Conservation (phyloP, 2,888 invertebrate species). For the Macrosiphum euphorbiae region DNA sequence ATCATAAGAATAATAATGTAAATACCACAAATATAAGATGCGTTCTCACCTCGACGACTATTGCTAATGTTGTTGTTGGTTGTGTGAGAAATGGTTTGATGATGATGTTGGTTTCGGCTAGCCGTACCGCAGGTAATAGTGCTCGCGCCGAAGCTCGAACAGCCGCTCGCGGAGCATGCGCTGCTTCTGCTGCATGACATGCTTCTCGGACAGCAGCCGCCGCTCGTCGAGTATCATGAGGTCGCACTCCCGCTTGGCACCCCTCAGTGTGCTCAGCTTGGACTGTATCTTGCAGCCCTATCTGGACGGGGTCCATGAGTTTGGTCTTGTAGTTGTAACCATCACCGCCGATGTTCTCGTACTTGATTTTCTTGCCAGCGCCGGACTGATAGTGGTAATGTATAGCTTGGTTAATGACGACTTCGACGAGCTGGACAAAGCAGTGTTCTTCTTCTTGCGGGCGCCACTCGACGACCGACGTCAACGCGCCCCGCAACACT, state of each 20-base stretch:
- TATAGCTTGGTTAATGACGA: not conserved
- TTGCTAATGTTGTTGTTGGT: not conserved
- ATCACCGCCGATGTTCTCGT: constrained; percentile 20
- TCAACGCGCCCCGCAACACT: not conserved
- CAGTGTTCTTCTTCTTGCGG: constrained; percentile 21
- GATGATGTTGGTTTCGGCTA: not conserved
- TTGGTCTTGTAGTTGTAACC: constrained; percentile 57
- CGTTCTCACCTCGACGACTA: not conserved
- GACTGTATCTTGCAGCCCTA: constrained; percentile 58
- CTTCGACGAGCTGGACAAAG: not conserved
- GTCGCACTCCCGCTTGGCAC: constrained; percentile 61
- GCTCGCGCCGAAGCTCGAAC: constrained; percentile 59
- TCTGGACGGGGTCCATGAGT: constrained; percentile 60
- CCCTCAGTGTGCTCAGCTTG: constrained; percentile 63
- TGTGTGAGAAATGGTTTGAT: not conserved
- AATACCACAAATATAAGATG: not conserved
- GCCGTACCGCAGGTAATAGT: constrained; percentile 53
- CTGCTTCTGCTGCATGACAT: constrained; percentile 60
- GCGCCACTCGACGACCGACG: constrained; percentile 5
- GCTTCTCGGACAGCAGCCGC: constrained; percentile 60
- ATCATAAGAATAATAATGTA: not conserved
- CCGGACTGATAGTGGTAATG: not conserved
- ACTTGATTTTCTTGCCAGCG: constrained; percentile 47
- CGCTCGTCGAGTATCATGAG: constrained; percentile 58
- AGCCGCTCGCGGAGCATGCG: constrained; percentile 55